Evolutionary conservation across 1,140 invertebrate genomes (phyloP).

Genomic region (Pseudomyrmex pallidus): DNA sequence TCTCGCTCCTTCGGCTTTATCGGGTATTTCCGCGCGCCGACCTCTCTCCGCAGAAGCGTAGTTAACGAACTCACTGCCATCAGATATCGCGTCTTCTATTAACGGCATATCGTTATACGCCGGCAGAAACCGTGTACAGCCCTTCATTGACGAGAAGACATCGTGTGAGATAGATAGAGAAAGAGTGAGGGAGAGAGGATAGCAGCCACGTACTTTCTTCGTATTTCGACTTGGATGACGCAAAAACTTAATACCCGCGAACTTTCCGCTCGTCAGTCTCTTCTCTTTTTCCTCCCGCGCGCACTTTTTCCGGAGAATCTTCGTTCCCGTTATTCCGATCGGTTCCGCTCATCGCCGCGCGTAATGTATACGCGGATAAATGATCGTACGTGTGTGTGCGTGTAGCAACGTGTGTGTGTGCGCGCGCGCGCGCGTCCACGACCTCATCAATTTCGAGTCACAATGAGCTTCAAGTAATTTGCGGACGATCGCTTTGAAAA

Average conservation of each 20-base stretch:
- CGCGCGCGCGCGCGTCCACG: conserved; percentile 23
- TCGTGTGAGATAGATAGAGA: neutral
- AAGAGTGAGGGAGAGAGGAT: neutral
- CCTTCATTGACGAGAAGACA: conserved; percentile 72
- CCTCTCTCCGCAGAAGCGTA: conserved; percentile 54
- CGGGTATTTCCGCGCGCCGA: conserved; percentile 55
- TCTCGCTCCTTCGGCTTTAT: conserved; percentile 49
- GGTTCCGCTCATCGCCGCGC: conserved; percentile 27
- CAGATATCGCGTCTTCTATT: conserved; percentile 76
- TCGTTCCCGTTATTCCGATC: conserved; percentile 39
- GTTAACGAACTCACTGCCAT: conserved; percentile 73
- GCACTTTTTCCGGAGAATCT: conserved; percentile 63
- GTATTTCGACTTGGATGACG: conserved; percentile 47
- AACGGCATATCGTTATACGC: conserved; percentile 71
- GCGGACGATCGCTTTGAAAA: conserved; percentile 57
- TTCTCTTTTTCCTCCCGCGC: neutral
- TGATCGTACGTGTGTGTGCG: neutral
- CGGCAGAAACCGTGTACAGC: conserved; percentile 60
- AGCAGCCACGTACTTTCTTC: conserved; percentile 24
- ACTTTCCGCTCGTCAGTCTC: conserved; percentile 62
- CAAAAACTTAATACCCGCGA: conserved; percentile 74
- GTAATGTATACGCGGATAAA: neutral
- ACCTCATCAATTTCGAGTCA: conserved; percentile 58
- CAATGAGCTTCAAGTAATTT: conserved; percentile 61
- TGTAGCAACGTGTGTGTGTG: too few species aligned